Base-by-base conservation (phyloP, 2,888 invertebrate species). In the Anoncus sp. region DNA sequence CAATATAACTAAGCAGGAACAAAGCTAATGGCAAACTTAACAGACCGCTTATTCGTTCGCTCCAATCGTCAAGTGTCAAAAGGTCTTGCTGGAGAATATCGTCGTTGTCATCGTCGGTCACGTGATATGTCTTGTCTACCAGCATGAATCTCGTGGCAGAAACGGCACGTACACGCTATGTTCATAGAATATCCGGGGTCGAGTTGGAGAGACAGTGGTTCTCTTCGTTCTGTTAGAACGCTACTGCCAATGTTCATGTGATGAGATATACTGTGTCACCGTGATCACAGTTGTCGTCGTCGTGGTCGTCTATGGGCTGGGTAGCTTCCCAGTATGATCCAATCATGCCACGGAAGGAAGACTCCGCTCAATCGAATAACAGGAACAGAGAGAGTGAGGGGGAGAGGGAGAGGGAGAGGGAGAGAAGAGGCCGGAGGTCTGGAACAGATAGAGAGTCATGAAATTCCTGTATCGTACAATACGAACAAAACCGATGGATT, bases 321-420 rank as follows among this genome's bases (percentile, higher is more conserved):
- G 31, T 66, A 14, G 59, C 49, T 57, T 22, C 22, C 16, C 62
- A 60, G 53, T 45, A 53, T 51, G 49, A 69, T 69, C 67, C 49
- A 73, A 77, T 73, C 73, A 62, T 51, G 43, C 24, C n/a, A 22
- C 35, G 67, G 70, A 59, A 70, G 69, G 69, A 69, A 65, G 59
- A 63, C 31, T 51, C 74, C 53, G 53, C 69, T 74, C 73, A 74
- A 70, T 77, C 73, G 72, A 73, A 63, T 63, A 77, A 69, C 67
- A 31, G 57, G 43, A 18, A 57, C 14, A 38, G 47, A 67, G 53
- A 24, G n/a, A n/a, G n/a, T n/a, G n/a, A n/a, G n/a, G n/a, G n/a
- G n/a, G n/a, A n/a, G n/a, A n/a, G n/a, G n/a, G n/a, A n/a, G n/a
- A n/a, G n/a, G n/a, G n/a, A n/a, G n/a, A n/a, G n/a, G n/a, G n/a